phyloP scores from a whole-genome alignment of 2,888 invertebrate genomes.

The Andrena bucephala region DNA sequence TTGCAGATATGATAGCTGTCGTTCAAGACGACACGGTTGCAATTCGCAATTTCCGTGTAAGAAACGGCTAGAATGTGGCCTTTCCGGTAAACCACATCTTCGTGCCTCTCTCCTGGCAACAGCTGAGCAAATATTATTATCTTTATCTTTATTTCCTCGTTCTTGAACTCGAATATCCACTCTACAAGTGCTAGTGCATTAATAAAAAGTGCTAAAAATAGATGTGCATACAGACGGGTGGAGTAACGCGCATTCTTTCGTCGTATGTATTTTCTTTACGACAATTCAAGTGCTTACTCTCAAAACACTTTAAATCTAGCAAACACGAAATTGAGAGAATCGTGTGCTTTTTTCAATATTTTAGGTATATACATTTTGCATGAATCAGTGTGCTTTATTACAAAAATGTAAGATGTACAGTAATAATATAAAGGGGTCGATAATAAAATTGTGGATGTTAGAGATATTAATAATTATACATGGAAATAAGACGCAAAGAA shows the following conservation, averaged over 20 bases:
- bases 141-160: conserved; percentile 51
- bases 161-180: conserved; percentile 53
- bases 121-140: conserved; percentile 64
- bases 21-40: not conserved
- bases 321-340: not conserved
- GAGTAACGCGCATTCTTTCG: not conserved
- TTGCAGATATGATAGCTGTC: conserved; percentile 10
- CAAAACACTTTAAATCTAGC: not conserved
- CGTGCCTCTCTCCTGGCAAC: conserved; percentile 21
- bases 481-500: too few species aligned
- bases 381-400: too few species aligned
- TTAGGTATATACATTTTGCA: not conserved
- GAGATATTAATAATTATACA: too few species aligned
- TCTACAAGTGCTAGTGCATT: not conserved
- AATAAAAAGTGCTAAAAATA: conserved; percentile 18
- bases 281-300: too few species aligned
- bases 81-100: conserved; percentile 35
- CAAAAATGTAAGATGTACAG: too few species aligned
- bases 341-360: not conserved
- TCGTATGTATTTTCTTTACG: not conserved
- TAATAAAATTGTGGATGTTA: too few species aligned
- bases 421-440: too few species aligned
- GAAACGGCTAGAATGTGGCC: conserved; percentile 46
- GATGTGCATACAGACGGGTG: too few species aligned
- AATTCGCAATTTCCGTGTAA: conserved; percentile 30